Base-by-base conservation (phyloP, 2,113 vertebrate species). In the Melanotaenia duboulayi region DNA sequence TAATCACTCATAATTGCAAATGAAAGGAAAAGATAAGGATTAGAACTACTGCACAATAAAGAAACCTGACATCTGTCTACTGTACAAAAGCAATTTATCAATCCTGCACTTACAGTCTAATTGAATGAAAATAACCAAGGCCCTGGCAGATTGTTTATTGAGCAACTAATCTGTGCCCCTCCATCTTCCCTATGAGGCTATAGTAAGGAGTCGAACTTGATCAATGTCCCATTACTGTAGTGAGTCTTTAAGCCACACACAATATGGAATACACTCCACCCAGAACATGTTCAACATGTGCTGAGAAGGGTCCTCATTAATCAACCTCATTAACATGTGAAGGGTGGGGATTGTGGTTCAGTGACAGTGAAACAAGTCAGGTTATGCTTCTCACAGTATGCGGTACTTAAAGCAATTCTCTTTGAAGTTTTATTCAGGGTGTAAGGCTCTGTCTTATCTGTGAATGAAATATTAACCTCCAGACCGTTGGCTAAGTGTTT, bases 381-480 rank as follows among this genome's bases (percentile, higher is more conserved):
- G 69, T 62, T 77, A 11, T 52, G 54, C 55, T 70, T 63, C 59
- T 68, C 74, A 40, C 51, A 70, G 58, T 35, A 50, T 35, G 71
- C 65, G 74, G 67, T 67, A 88, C 70, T 85, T 51, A 42, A 85
- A 69, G 61, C 40, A 22, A 76, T 83, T 87, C 74, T 83, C 76
- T 80, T 85, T 87, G 46, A 82, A 87, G 76, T 83, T 81, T 82
- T 67, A 65, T 81, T 87, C 80, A 44, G 73, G 71, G 61, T 85
- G 32, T 80, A 57, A 74, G 72, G 76, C 82, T 74, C 78, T 80
- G 80, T 88, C 84, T 87, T 87, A 89, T 90, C 81, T 80, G 58
- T 69, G 74, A 84, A 92, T 91, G 87, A 92, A 92, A 92, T 93
- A 93, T 92, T 90, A 92, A 92, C 88, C 85, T 81, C 67, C 75